Evolutionary conservation across 2,797 vertebrate species (phyloP), one percentile per base, ranked within the genome.

Genomic region (Psittacula derbiana): DNA sequence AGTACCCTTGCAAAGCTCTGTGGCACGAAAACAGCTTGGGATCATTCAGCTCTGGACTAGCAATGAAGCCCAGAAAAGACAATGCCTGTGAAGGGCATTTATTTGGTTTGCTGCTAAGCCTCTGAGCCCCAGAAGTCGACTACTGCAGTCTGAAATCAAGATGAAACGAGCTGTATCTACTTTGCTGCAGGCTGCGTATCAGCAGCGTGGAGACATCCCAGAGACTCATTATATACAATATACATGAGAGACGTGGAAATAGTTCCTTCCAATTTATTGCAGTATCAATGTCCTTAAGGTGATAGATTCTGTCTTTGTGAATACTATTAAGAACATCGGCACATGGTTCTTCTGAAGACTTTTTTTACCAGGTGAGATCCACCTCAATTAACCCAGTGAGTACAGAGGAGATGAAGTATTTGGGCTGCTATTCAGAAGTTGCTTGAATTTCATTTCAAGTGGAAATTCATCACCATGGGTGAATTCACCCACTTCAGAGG

Each of bases 131-230:
- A 79, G 87, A 86, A 91, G 96, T 44, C 65, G 58, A 80, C 73
- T 8, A 23, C 82, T 70, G 38, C 86, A 16, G 78, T 11, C 71
- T 79, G 93, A 85, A 95, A 95, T 95, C 91, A 83, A 91, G 95
- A 96, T 86, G 92, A 95, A 95, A 91, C 6, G 18, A 89, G 58
- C 66, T 72, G 60, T 75, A 92, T 89, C 94, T 84, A 72, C 90
- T 94, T 97, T 95, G 97, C 97, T 95, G 65, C 53, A 87, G 96
- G 97, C 86, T 75, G 88, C 94, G 95, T 96, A 95, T 94, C 95
- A 90, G 96, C 86, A 79, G 89, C 8, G 3, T 27, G 69, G 85
- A 97, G 86, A 93, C 89, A 90, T 95, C 87, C 82, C 80, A 91
- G 92, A 74, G 50, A 93, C 81, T 97, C 88, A 96, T 92, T 95